Conservation (phyloP, 2,888 invertebrate genomes). For the Agrypnus murinus region DNA sequence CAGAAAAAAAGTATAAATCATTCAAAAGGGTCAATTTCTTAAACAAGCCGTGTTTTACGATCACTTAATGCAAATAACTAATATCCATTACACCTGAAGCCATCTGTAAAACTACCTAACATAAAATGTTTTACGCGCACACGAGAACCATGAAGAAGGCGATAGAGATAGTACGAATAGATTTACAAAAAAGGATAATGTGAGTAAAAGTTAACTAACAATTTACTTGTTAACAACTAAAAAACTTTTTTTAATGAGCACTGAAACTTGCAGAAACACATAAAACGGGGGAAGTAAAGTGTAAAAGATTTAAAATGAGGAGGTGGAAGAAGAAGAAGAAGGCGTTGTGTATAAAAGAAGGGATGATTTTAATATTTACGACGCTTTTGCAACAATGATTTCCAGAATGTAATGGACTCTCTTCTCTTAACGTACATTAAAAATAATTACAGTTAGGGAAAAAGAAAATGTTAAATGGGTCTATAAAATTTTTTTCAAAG, state of each 20-base stretch:
- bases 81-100: constrained; percentile 42
- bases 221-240: constrained; percentile 44
- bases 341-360: no score
- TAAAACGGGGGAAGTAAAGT: constrained; percentile 20
- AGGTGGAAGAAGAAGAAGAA: neutral
- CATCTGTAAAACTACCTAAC: constrained; percentile 28
- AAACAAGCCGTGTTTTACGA: constrained; percentile 45
- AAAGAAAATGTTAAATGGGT: constrained; percentile 54
- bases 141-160: no score
- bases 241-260: constrained; percentile 34
- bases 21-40: constrained; percentile 25
- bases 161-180: constrained; percentile 21
- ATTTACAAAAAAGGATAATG: constrained; percentile 24
- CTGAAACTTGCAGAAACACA: constrained; percentile 24
- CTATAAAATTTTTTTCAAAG: constrained; percentile 52
- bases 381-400: constrained; percentile 41
- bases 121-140: constrained; percentile 33
- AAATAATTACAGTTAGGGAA: constrained; percentile 54
- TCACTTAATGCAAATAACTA: constrained; percentile 41
- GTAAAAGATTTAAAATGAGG: neutral
- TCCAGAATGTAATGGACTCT: constrained; percentile 44
- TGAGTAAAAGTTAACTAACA: constrained; percentile 44
- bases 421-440: constrained; percentile 51
- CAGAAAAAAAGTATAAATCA: constrained; percentile 29
- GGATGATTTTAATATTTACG: constrained; percentile 43